Percentiles rank a stretch among this genome's conserved stretches.
phyloP scores from a whole-genome alignment of 2,888 invertebrate species.

The Schizotus pectinicornis region DNA sequence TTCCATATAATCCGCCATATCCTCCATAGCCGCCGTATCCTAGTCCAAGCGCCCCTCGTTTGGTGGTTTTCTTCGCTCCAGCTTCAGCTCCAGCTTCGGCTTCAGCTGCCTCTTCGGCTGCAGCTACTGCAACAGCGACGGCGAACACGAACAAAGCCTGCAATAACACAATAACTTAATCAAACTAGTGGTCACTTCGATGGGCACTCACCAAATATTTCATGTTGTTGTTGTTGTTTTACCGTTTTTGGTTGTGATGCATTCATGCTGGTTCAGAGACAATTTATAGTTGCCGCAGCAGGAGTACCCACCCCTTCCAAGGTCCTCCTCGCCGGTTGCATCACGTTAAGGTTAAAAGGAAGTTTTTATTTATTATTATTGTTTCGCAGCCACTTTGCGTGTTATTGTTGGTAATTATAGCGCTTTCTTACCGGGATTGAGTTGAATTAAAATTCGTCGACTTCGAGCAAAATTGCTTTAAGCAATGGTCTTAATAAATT shows the following conservation, averaged over 20 bases:
- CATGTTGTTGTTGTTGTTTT: slow-evolving; percentile 34
- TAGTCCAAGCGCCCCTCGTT: slow-evolving; percentile 45
- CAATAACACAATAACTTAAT: not conserved
- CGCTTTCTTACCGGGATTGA: not conserved
- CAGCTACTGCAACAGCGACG: slow-evolving; percentile 21
- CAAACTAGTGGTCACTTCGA: not conserved
- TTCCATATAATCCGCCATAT: slow-evolving; percentile 35
- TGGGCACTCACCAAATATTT: slow-evolving; percentile 39
- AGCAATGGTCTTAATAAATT: not conserved
- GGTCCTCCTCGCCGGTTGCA: slow-evolving; percentile 32
- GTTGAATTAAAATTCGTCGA: not conserved
- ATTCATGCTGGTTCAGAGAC: slow-evolving; percentile 7
- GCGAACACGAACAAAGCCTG: slow-evolving; percentile 14
- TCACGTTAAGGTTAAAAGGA: slow-evolving; percentile 42
- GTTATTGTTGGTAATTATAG: slow-evolving; percentile 31
- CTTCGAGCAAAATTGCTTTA: no score
- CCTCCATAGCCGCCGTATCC: slow-evolving; percentile 35
- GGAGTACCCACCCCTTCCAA: slow-evolving; percentile 39
- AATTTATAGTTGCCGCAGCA: slow-evolving; percentile 25
- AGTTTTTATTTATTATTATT: slow-evolving; percentile 37
- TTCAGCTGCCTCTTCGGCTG: slow-evolving; percentile 26
- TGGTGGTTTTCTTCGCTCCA: slow-evolving; percentile 43
- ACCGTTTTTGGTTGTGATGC: slow-evolving; percentile 2
- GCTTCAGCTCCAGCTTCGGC: slow-evolving; percentile 32
- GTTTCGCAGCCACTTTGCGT: slow-evolving; percentile 37